Conservation (phyloP, 2,113 vertebrate genomes). For the Hymenochirus boettgeri region DNA sequence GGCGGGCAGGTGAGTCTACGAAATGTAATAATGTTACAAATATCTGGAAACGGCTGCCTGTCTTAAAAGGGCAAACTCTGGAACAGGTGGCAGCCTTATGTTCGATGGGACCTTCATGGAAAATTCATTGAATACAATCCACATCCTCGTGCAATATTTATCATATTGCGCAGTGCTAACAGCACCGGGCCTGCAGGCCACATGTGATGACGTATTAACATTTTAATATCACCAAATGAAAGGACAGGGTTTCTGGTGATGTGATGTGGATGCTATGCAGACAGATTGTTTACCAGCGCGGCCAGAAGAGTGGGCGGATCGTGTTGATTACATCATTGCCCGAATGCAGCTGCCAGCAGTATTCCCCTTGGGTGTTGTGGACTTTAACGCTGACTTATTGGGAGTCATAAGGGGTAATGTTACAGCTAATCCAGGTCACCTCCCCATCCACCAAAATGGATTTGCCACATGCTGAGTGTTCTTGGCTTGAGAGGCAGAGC, state of each 20-base stretch:
- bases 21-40: no score
- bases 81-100: no score
- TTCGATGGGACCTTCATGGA: no score
- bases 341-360: constrained; percentile 17
- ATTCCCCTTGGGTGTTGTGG: fast-evolving
- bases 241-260: constrained; percentile 9
- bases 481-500: background rate
- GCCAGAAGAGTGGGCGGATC: constrained; percentile 8
- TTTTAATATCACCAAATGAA: no score
- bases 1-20: constrained; percentile 79
- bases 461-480: constrained; percentile 16
- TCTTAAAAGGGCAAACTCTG: no score
- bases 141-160: no score
- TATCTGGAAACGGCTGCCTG: no score
- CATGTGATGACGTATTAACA: no score
- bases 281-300: constrained; percentile 29
- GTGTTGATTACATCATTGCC: background rate
- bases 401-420: constrained; percentile 7
- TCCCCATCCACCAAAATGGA: constrained; percentile 8
- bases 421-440: background rate
- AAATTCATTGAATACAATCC: no score
- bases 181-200: no score
- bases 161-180: no score
- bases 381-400: fast-evolving
- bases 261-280: constrained; percentile 32